Percentiles rank a stretch among this genome's conserved stretches.
These are phyloP conservation scores for Leucoraja erinaceus DNA, from an alignment of 2,113 vertebrate species.

Conservation along the genomic window DNA sequence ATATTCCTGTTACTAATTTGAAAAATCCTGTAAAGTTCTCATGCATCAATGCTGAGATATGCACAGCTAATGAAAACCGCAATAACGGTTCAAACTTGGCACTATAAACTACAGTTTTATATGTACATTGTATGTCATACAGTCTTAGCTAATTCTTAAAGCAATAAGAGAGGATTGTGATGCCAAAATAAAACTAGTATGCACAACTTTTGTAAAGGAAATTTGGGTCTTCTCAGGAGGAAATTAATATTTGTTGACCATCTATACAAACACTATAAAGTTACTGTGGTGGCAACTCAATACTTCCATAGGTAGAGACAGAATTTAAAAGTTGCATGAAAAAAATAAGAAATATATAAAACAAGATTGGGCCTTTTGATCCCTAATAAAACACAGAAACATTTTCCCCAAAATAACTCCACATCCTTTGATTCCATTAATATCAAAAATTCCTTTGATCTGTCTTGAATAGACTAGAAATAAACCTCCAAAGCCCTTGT, in stretches of 20 bases:
- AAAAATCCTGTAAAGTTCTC: neutral
- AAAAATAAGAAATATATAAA: no score
- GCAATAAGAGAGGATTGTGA: neutral
- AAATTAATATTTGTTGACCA: neutral
- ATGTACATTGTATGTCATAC: neutral
- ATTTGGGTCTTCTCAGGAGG: neutral
- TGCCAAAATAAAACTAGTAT: conserved; percentile 21
- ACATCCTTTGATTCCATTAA: no score
- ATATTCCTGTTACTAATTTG: neutral
- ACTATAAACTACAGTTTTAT: neutral
- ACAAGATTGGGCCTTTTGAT: no score
- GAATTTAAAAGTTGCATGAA: no score
- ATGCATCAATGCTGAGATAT: neutral
- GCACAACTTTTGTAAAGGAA: neutral
- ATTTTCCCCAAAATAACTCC: no score
- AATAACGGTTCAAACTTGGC: conserved; percentile 30
- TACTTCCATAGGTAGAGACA: neutral
- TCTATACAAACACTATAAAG: conserved; percentile 21
- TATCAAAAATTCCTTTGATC: no score
- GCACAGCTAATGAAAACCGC: neutral
- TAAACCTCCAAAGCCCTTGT: no score
- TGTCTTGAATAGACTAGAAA: no score
- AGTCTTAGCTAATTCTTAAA: conserved; percentile 6
- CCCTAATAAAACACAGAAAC: no score
- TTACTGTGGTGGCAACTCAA: neutral